Evolutionary conservation across 2,113 vertebrate genomes (phyloP), one percentile per base, ranked within the genome.

Genomic region (Lepidothrix coronata): DNA sequence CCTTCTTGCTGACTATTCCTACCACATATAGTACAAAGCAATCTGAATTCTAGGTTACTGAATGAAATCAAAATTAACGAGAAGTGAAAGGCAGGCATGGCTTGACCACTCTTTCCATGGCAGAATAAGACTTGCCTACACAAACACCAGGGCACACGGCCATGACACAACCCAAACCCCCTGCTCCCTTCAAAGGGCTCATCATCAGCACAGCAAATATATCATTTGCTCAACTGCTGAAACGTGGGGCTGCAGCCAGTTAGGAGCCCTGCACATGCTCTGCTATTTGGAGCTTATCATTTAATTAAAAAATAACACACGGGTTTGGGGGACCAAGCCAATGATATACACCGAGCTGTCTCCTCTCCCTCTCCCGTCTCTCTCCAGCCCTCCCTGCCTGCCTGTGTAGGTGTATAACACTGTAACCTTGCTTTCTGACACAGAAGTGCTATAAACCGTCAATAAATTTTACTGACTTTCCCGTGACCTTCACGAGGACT

Each of bases 401-500:
- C 79, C 41, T 6, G 27, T 6, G 33, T 11, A 70, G 68, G 74
- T 54, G 35, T 61, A 31, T n/a, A 55, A 70, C 22, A 77, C 87
- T 14, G 33, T 84, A 86, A 86, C 97, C 91, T 90, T 58, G 89
- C 91, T 90, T 77, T 67, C 96, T 2, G 2, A 91, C 95, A 62
- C 91, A 59, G 80, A 75, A 58, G 75, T 57, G 91, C 96, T 73
- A 61, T 92, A 92, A 97, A 93, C 91, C 93, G 70, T 89, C 94
- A 70, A 95, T 97, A 97, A 97, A 97, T 97, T 96, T 94, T 96
- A 97, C 93, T 89, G 96, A 97, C 97, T 96, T 97, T 96, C 93
- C 82, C 9, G 85, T 94, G 97, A 98, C 97, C 97, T 97, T 97
- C 95, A 11, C 1, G 66, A 96, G 95, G 91, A 55, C 91, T 82